Base-by-base conservation (phyloP, 2,888 invertebrate species). In the Amitus sp. region DNA sequence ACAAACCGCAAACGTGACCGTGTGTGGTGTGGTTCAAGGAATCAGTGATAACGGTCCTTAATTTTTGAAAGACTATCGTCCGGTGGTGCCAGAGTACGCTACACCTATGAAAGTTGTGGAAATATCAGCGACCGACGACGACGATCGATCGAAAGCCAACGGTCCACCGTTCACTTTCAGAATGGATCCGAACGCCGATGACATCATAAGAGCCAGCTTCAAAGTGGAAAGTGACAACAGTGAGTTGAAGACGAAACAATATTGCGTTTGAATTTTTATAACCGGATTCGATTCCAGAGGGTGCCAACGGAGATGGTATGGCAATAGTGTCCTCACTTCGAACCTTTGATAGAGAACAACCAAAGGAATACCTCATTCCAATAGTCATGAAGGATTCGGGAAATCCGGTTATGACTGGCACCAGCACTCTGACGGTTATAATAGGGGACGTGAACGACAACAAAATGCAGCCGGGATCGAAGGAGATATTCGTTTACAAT, bases 381-480 rank as follows among this genome's bases (percentile, higher is more conserved):
- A 96, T 99, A 75, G 93, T 97, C 18, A 97, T 99, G 78, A 96
- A 94, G 83, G 99, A 99, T 85, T 94, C 95, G 72, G 97, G 98
- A 34, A 94, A 93, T 69, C 96, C 96, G n/a, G 91, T 93, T 0
- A 94, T 96, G 93, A 95, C 95, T 12, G 97, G 96, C 65, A 97
- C 97, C 7, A 95, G 95, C 77, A 97, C 96, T 0, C 84, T 98
- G 30, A 97, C 96, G 0, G 95, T 98, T 19, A 94, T 97, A 47
- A 98, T 99, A 73, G 98, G 98, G 17, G 98, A 99, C 83, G 93
- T 94, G 17, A 99, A 99, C 82, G 98, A 98, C 82, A 98, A 98
- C 83, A 95, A 96, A 84, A 99, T 98, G 95, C 94, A 94, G 78
- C 95, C 98, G 0, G 99, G 98, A 1, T 92, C 94, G 2, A 98